Conservation (phyloP, 2,797 vertebrate species). For the Sparus aurata region DNA sequence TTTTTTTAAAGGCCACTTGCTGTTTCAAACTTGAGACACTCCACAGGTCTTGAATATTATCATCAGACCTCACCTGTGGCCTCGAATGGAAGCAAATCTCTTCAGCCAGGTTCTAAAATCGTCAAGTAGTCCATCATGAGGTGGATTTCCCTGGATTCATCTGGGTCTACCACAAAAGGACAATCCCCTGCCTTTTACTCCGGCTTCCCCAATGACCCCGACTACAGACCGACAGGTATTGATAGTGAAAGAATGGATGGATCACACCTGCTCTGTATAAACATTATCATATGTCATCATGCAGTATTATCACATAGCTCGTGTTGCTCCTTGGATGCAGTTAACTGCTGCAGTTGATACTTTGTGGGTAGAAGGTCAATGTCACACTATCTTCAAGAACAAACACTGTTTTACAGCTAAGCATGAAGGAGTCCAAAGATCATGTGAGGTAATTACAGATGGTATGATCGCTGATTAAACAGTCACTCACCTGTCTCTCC, state of each 20-base stretch:
- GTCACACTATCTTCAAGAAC: conserved; percentile 10
- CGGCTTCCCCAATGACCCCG: background rate
- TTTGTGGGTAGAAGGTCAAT: conserved; percentile 29
- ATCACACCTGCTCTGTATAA: background rate
- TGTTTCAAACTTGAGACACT: no score
- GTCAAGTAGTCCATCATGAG: background rate
- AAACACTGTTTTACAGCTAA: background rate
- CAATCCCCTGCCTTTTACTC: background rate
- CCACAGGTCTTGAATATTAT: no score
- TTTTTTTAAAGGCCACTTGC: no score
- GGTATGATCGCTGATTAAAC: background rate
- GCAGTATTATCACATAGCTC: background rate
- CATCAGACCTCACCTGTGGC: no score
- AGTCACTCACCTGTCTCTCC: background rate
- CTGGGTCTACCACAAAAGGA: no score
- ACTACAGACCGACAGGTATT: no score
- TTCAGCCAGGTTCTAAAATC: no score
- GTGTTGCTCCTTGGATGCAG: background rate
- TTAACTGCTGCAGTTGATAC: background rate
- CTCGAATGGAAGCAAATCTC: no score
- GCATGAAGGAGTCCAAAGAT: conserved; percentile 61
- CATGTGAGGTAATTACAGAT: conserved; percentile 22
- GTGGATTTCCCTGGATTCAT: no score
- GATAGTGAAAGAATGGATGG: background rate
- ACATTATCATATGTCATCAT: background rate